A percentile compares a stretch with the other conserved stretches of the same genome.
These are phyloP conservation scores for Trachelus stipa DNA, from an alignment of 2,888 invertebrate species.

Conservation along the genomic window DNA sequence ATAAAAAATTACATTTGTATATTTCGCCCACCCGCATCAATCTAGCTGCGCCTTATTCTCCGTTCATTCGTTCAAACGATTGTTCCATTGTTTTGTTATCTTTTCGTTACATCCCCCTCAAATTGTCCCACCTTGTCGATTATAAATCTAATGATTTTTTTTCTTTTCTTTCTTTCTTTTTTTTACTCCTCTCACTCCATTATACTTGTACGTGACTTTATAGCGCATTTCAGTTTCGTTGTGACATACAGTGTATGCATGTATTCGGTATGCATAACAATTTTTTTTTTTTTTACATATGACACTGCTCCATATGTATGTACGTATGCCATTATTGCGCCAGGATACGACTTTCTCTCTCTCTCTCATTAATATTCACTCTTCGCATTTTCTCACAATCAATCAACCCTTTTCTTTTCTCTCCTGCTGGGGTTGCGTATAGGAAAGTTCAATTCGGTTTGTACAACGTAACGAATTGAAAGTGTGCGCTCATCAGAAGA, in stretches of 20 bases:
- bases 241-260: background rate
- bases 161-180: slow-evolving; percentile 10
- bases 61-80: background rate
- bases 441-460: slow-evolving; percentile 34
- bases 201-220: background rate
- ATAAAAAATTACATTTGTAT: slow-evolving; percentile 48
- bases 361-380: slow-evolving; percentile 8
- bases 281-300: background rate
- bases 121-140: slow-evolving; percentile 21
- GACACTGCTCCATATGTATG: background rate
- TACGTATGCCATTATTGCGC: background rate
- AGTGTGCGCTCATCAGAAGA: slow-evolving; percentile 45
- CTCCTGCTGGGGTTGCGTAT: slow-evolving; percentile 12
- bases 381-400: slow-evolving; percentile 12
- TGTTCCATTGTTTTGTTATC: background rate
- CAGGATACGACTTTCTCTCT: background rate
- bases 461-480: slow-evolving; percentile 39
- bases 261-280: background rate
- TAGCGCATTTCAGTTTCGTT: slow-evolving; percentile 5
- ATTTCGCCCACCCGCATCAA: slow-evolving; percentile 13
- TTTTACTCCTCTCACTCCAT: background rate
- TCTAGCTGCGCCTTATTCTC: background rate
- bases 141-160: slow-evolving; percentile 10
- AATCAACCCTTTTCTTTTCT: background rate
- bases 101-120: slow-evolving; percentile 18